Evolutionary conservation across 2,797 vertebrate species (phyloP).

Genomic region (Anas bahamensis): DNA sequence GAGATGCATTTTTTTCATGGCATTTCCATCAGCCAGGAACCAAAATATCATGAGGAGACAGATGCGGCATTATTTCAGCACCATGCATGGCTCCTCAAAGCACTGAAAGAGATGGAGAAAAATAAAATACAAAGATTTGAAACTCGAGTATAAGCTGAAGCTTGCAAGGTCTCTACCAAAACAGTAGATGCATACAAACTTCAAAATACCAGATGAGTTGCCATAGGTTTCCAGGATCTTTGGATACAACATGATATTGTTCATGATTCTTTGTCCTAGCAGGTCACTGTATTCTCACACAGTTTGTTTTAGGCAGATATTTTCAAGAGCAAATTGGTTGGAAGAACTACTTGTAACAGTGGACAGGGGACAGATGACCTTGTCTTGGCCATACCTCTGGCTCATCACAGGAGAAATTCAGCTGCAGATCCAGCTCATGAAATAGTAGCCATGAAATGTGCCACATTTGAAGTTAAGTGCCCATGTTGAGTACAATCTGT

Average conservation of each 20-base stretch:
- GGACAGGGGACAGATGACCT: neutral
- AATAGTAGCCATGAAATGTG: neutral
- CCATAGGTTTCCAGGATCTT: neutral
- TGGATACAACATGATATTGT: neutral
- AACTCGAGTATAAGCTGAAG: neutral
- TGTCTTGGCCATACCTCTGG: neutral
- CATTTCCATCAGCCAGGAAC: neutral
- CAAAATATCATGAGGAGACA: neutral
- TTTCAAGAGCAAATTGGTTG: neutral
- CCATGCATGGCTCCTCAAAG: neutral
- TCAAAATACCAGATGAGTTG: neutral
- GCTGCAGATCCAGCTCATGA: neutral
- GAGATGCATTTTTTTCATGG: neutral
- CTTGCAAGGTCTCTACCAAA: conserved; percentile 23
- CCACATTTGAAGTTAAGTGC: neutral
- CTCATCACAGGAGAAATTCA: neutral
- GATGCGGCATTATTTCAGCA: conserved; percentile 1
- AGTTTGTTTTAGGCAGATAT: neutral
- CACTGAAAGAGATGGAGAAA: neutral
- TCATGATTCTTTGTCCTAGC: neutral
- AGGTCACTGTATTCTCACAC: neutral
- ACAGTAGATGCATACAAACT: conserved; percentile 2
- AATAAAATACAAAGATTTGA: neutral
- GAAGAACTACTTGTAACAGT: neutral
- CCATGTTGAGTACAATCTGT: neutral